These are phyloP conservation scores for Platerodrilus igneus DNA, from an alignment of 2,888 invertebrate species.

Conservation along the genomic window DNA sequence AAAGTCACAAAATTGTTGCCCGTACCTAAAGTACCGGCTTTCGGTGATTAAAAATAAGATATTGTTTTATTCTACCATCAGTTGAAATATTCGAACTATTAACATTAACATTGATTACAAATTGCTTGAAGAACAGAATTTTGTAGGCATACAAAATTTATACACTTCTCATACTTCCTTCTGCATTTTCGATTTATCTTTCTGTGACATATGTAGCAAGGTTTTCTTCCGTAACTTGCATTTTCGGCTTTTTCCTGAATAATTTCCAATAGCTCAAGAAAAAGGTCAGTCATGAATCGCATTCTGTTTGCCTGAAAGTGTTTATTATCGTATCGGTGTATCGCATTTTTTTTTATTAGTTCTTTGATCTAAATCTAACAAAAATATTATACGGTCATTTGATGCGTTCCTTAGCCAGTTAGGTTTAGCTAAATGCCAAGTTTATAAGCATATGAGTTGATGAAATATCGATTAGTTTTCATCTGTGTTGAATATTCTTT, in stretches of 20 bases:
- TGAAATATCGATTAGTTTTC: conserved; percentile 26
- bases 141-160: background rate
- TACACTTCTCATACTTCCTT: background rate
- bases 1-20: no score
- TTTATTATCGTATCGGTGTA: conserved; percentile 15
- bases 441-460: conserved; percentile 25
- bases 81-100: no score
- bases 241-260: background rate
- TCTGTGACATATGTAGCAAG: background rate
- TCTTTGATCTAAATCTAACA: conserved; percentile 21
- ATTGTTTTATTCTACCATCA: no score
- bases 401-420: conserved; percentile 12
- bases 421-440: conserved; percentile 22
- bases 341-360: conserved; percentile 10
- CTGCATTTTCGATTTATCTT: background rate
- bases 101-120: no score
- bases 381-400: conserved; percentile 21
- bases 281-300: background rate
- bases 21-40: no score
- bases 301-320: background rate
- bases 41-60: no score
- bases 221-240: background rate
- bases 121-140: no score
- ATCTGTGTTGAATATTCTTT: conserved; percentile 19
- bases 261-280: background rate